These are phyloP conservation scores for Axea sp. DNA, from an alignment of 2,888 invertebrate genomes.

Conservation along the genomic window DNA sequence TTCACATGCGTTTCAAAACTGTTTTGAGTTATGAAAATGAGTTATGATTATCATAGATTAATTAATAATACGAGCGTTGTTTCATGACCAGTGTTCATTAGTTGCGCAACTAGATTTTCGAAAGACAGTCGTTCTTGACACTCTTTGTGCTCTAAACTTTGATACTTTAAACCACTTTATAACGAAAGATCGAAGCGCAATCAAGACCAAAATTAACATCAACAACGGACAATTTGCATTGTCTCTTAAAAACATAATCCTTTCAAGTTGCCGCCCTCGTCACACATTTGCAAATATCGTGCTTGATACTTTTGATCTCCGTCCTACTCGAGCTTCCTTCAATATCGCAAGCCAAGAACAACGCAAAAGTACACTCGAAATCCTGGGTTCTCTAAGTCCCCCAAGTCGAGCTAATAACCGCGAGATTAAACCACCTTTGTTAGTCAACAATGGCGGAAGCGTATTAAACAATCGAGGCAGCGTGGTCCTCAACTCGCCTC, in stretches of 20 bases:
- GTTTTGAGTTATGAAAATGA: too few species aligned
- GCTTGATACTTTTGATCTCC: conserved; percentile 54
- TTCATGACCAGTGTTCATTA: too few species aligned
- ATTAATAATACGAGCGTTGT: too few species aligned
- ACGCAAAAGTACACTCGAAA: conserved; percentile 50
- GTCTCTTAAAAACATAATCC: conserved; percentile 29
- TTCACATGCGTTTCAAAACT: too few species aligned
- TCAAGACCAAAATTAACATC: conserved; percentile 45
- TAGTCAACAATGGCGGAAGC: conserved; percentile 46
- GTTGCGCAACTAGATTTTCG: too few species aligned
- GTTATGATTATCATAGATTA: too few species aligned
- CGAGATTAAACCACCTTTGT: conserved; percentile 56
- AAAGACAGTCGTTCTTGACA: too few species aligned
- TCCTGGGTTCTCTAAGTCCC: conserved; percentile 20
- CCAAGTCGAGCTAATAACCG: conserved; percentile 52
- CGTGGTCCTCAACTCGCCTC: background rate
- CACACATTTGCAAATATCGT: conserved; percentile 42
- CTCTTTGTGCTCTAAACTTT: too few species aligned
- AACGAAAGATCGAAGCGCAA: conserved; percentile 26
- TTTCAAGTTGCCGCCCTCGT: conserved; percentile 14
- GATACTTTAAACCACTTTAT: background rate
- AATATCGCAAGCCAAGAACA: conserved; percentile 39
- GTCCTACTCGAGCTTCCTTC: conserved; percentile 12
- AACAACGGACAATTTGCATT: conserved; percentile 23
- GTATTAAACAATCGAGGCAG: conserved; percentile 42